Percentiles rank a stretch among this genome's conserved stretches.
phyloP scores from a whole-genome alignment of 2,797 vertebrate species.

The Amphiprion clarkii region DNA sequence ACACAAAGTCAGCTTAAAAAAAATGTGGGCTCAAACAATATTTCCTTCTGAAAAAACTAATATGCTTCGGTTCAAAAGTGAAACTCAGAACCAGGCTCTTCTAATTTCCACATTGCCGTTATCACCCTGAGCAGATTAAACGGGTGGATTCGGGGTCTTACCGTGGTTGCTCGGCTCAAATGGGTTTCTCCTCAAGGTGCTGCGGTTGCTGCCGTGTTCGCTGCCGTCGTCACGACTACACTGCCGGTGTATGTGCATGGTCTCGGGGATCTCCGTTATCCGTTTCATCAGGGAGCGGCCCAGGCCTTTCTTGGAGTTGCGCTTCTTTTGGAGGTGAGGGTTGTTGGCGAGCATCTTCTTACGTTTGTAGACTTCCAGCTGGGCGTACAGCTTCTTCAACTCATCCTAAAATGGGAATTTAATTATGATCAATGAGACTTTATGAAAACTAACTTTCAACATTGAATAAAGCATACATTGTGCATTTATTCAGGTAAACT shows the following conservation, averaged over 20 bases:
- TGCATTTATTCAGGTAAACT: background rate
- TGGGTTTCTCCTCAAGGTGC: constrained; percentile 86
- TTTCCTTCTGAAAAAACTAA: background rate
- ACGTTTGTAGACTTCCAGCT: constrained; percentile 96
- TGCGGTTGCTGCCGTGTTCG: constrained; percentile 89
- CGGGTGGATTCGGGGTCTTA: constrained; percentile 50
- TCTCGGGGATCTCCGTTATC: constrained; percentile 98
- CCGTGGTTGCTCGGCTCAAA: constrained; percentile 86
- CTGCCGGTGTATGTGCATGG: constrained; percentile 94
- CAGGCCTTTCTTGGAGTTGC: constrained; percentile 98
- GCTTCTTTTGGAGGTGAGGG: constrained; percentile 98
- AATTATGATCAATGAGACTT: background rate
- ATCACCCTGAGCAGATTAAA: background rate
- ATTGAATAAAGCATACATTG: fast-evolving
- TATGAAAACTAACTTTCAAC: background rate
- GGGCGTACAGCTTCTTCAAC: constrained; percentile 96
- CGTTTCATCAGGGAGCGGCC: constrained; percentile 96
- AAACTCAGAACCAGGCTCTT: background rate
- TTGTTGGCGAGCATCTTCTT: constrained; percentile 99
- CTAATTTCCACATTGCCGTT: background rate
- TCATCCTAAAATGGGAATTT: constrained; percentile 88
- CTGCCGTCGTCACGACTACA: constrained; percentile 92
- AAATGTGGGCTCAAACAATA: background rate
- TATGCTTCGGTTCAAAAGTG: background rate
- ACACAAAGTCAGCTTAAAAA: background rate